Base-by-base conservation (phyloP, 2,797 vertebrate species). In the Serranus cabrilla region DNA sequence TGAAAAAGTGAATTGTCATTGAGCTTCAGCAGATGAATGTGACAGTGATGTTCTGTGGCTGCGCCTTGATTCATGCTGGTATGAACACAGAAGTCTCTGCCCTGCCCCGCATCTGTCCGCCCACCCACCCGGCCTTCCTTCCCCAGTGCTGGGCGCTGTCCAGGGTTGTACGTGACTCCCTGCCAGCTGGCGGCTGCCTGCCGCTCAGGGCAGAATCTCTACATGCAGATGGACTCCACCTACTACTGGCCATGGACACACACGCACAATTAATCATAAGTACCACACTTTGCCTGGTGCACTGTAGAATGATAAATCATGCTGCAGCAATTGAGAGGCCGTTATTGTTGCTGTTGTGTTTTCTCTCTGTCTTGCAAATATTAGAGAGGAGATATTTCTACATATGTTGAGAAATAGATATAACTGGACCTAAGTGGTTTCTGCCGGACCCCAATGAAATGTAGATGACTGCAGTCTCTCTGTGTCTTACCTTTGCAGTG, bases 221-320 rank as follows among this genome's bases (percentile, higher is more conserved):
- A 47, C 74, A 49, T 65, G 74, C 80, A 78, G 81, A 84, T 83
- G 78, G 81, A 82, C 76, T 82, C 68, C 75, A 79, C 83, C 84
- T 74, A 67, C 72, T 43, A 61, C 78, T 79, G 64, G 52, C 71
- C 37, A 25, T 10, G 20, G 49, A 66, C 46, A 60, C 52, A 47
- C 20, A 25, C 5, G 6, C 39, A n/a, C 25, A 83, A 80, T 87
- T 78, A 80, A 83, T 87, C 71, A 86, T 70, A 45, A 69, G 68
- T 56, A 56, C 20, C 52, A 63, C 46, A 49, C 21, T 72, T 49
- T 70, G 25, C 57, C 12, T 37, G 14, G 17, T 39, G 72, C 50
- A n/a, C 42, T 50, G 43, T n/a, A 31, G 20, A 66, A 65, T 49
- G 11, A 76, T 16, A 64, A 63, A 71, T 57, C 47, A 6, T 20